Base-by-base conservation (phyloP, 2,888 invertebrate species). In the Mesochorus sp. region DNA sequence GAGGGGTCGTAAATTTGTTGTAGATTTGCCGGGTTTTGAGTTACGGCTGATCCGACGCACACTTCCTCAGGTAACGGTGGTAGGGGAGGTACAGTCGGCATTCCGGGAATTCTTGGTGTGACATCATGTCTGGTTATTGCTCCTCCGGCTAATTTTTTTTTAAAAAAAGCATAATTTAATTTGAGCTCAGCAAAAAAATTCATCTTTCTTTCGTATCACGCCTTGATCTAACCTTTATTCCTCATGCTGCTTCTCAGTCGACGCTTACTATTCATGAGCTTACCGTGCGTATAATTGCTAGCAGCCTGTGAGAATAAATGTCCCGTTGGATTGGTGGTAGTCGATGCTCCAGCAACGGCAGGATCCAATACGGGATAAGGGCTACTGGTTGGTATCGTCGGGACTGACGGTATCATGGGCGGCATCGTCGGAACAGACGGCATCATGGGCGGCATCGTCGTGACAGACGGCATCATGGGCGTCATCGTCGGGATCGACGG, bases 261-360 rank as follows among this genome's bases (percentile, higher is more conserved):
- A n/a, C n/a, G n/a, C n/a, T n/a, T n/a, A n/a, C n/a, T n/a, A n/a
- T n/a, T n/a, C n/a, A n/a, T n/a, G n/a, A n/a, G n/a, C 85, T 85
- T 80, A 88, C 89, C 83, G 47, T 82, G 80, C 24, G 82, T 67
- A 67, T 82, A 77, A 83, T 68, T 85, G 34, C 71, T 64, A 42
- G 76, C 68, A 10, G 81, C 14, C 61, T 85, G 88, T 3, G 86
- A 62, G 44, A 85, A 85, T n/a, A 82, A 80, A 76, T 86, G 85
- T 62, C 84, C 77, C 5, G 84, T 83, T 12, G 86, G 82, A 84
- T 88, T 86, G 3, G 83, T 85, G 14, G 87, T 84, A 88, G 85
- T 88, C 84, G 82, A 90, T 90, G 92, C 92, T 74, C 92, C 93
- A 6, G 75, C 73, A 89, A 92, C 91, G 28, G 92, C 92, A 4